phyloP scores from a whole-genome alignment of 2,113 vertebrate species.

The Oryzias melastigma region DNA sequence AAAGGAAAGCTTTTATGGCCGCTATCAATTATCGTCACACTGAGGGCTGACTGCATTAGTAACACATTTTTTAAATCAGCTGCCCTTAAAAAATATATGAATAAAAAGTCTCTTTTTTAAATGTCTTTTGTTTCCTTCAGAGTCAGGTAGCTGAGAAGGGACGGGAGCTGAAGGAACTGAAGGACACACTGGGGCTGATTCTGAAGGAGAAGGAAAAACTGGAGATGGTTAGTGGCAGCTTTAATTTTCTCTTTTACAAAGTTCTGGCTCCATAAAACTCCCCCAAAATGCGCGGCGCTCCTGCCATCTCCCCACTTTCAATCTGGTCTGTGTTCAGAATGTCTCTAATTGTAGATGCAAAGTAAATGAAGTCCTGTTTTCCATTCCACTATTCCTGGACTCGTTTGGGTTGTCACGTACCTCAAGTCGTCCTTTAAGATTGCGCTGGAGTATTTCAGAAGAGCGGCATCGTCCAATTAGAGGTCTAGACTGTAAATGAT shows the following conservation, averaged over 20 bases:
- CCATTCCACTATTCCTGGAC: conserved; percentile 76
- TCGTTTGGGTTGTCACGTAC: conserved; percentile 65
- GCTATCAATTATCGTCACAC: conserved; percentile 43
- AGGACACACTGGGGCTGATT: conserved; percentile 80
- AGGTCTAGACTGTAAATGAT: conserved; percentile 79
- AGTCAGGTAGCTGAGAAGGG: conserved; percentile 91
- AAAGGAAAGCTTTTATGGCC: conserved; percentile 49
- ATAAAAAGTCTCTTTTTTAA: conserved; percentile 18
- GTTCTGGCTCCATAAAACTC: conserved; percentile 60
- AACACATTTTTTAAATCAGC: conserved; percentile 16
- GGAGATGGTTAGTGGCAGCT: conserved; percentile 73
- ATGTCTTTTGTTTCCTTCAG: conserved; percentile 66
- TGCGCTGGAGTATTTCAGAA: conserved; percentile 53
- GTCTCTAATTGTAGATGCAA: conserved; percentile 75
- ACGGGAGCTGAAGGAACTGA: conserved; percentile 85
- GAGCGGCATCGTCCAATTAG: conserved; percentile 76
- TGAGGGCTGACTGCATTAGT: conserved; percentile 13
- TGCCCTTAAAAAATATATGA: conserved; percentile 4
- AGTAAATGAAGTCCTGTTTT: conserved; percentile 78
- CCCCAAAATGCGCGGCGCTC: conserved; percentile 50
- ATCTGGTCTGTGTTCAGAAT: conserved; percentile 67
- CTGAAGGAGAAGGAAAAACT: conserved; percentile 85
- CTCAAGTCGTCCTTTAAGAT: conserved; percentile 56
- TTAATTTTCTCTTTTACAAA: conserved; percentile 66
- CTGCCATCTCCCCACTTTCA: conserved; percentile 47